Evolutionary conservation across 2,797 vertebrate species (phyloP).

Genomic region (Astyanax mexicanus): DNA sequence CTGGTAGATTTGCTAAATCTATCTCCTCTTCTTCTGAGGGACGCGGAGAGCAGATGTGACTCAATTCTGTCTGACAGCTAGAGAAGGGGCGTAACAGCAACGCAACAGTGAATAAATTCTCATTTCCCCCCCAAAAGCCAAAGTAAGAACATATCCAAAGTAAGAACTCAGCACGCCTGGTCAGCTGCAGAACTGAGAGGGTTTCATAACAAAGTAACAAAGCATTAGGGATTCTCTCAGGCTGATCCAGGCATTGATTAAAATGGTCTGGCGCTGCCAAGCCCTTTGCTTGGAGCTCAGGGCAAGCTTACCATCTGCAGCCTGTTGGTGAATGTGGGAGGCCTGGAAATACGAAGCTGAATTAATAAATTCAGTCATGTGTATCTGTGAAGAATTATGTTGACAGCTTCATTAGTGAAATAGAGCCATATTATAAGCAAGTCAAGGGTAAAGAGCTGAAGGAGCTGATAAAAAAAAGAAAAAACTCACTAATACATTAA

Average conservation of each 20-base stretch:
- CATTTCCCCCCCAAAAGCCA: conserved; percentile 38
- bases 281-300: conserved; percentile 40
- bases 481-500: not conserved
- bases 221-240: conserved; percentile 27
- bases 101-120: conserved; percentile 39
- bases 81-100: conserved; percentile 43
- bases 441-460: conserved; percentile 1
- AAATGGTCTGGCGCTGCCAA: conserved; percentile 38
- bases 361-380: conserved; percentile 36
- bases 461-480: conserved; percentile 9
- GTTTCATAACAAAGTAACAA: conserved; percentile 35
- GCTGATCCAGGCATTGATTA: conserved; percentile 43
- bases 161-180: too few relatives aligned
- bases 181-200: not conserved
- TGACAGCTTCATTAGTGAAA: conserved; percentile 46
- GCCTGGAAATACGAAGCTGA: conserved; percentile 29
- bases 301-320: conserved; percentile 40
- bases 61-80: conserved; percentile 75
- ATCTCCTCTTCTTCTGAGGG: conserved; percentile 72
- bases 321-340: conserved; percentile 35
- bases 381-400: conserved; percentile 31
- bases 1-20: conserved; percentile 73
- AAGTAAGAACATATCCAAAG: conserved; percentile 47
- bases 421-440: not conserved
- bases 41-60: conserved; percentile 76